A percentile compares a stretch with the other conserved stretches of the same genome.
phyloP scores from a whole-genome alignment of 1,140 invertebrate genomes.

The Asbolus verrucosus region DNA sequence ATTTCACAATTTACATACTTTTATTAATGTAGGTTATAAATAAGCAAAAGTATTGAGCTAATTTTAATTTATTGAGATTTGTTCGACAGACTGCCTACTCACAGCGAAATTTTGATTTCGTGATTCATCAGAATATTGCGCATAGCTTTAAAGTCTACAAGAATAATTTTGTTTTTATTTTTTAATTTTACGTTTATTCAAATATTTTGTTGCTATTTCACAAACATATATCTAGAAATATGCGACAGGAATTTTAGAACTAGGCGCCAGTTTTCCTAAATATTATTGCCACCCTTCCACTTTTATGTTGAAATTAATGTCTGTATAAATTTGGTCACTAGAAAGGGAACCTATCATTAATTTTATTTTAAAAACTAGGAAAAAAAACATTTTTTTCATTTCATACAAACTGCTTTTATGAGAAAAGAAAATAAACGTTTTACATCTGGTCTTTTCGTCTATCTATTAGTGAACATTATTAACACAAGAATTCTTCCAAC shows the following conservation, averaged over 20 bases:
- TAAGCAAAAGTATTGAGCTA: slow-evolving; percentile 17
- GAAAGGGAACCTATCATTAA: not conserved
- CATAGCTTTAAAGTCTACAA: not conserved
- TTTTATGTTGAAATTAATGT: not conserved
- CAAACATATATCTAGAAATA: not conserved
- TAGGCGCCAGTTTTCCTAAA: slow-evolving; percentile 29
- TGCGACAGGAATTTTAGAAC: slow-evolving; percentile 21
- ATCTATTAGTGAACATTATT: slow-evolving; percentile 4
- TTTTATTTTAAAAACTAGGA: not conserved
- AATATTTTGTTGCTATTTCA: slow-evolving; percentile 4
- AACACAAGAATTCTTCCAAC: not conserved
- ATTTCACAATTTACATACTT: slow-evolving; percentile 9
- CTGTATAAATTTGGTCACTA: slow-evolving; percentile 1
- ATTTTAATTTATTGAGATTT: slow-evolving; percentile 14
- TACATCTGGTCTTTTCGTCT: slow-evolving; percentile 4
- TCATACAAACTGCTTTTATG: slow-evolving; percentile 5
- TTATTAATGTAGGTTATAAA: slow-evolving; percentile 14
- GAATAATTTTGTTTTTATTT: not conserved
- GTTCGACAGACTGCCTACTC: slow-evolving; percentile 8
- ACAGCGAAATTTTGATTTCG: slow-evolving; percentile 2
- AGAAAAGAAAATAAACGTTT: not conserved
- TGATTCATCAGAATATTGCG: slow-evolving; percentile 4
- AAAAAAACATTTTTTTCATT: not conserved
- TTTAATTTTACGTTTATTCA: not conserved
- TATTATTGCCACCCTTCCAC: slow-evolving; percentile 22